These are phyloP conservation scores for Poeciliopsis retropinna DNA, from an alignment of 2,113 vertebrate species.

Conservation along the genomic window DNA sequence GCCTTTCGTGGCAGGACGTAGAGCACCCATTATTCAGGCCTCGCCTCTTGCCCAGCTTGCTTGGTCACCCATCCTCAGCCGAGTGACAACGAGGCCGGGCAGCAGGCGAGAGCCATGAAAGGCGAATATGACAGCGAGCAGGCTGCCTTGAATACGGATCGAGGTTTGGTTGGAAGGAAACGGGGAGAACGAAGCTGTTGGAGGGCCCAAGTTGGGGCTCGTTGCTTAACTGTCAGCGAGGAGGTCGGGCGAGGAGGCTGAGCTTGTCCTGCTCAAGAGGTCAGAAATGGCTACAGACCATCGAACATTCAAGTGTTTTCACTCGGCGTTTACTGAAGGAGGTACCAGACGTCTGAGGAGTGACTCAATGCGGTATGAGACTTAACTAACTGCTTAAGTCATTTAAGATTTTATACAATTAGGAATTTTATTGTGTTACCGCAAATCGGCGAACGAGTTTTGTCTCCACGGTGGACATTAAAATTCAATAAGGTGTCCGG, in stretches of 20 bases:
- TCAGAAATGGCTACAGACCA: conserved; percentile 40
- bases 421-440: neutral
- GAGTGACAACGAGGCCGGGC: conserved; percentile 58
- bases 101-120: conserved; percentile 46
- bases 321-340: conserved; percentile 40
- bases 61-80: conserved; percentile 54
- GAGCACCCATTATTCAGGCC: conserved; percentile 59
- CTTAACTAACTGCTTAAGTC: conserved; percentile 41
- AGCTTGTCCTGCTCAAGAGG: conserved; percentile 33
- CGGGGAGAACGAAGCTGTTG: conserved; percentile 9
- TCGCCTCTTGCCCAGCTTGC: conserved; percentile 50
- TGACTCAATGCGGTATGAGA: conserved; percentile 21
- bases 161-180: conserved; percentile 23
- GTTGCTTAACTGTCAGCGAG: conserved; percentile 52
- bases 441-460: neutral
- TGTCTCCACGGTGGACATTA: neutral
- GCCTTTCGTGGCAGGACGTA: conserved; percentile 53
- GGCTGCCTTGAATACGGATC: conserved; percentile 68
- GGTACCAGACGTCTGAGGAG: conserved; percentile 30
- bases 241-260: conserved; percentile 56
- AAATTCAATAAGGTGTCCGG: no score
- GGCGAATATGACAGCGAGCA: conserved; percentile 61
- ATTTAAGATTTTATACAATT: conserved; percentile 4
- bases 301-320: conserved; percentile 36
- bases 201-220: conserved; percentile 38